phyloP scores from a whole-genome alignment of 2,888 invertebrate genomes.

The Dione juno region DNA sequence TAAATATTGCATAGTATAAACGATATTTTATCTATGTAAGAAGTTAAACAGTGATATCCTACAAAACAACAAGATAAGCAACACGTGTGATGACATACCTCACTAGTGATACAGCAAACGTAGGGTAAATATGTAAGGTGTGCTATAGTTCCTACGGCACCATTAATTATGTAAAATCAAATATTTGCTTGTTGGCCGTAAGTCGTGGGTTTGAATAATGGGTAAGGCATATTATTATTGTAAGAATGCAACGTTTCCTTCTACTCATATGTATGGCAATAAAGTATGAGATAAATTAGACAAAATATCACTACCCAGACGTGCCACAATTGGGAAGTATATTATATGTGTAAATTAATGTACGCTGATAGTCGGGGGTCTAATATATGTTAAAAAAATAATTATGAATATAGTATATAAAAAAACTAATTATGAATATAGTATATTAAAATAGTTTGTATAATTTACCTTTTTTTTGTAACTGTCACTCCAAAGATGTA shows the following conservation, averaged over 20 bases:
- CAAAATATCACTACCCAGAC: too few species aligned
- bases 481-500: too few species aligned
- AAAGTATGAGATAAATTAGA: neutral
- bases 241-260: neutral
- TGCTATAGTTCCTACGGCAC: neutral
- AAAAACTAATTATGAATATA: too few species aligned
- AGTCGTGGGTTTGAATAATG: conserved; percentile 16
- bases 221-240: neutral
- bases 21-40: conserved; percentile 12
- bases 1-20: conserved; percentile 14
- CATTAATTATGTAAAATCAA: neutral
- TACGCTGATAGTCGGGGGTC: too few species aligned
- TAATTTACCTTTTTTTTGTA: too few species aligned
- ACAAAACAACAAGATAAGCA: conserved; percentile 9
- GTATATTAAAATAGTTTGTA: too few species aligned
- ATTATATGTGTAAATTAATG: too few species aligned
- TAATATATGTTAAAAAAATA: too few species aligned
- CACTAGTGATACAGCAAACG: conserved; percentile 1
- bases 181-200: conserved; percentile 5
- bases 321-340: too few species aligned
- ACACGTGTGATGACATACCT: conserved; percentile 11
- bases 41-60: conserved; percentile 18
- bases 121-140: neutral
- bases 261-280: neutral
- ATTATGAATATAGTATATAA: too few species aligned